Base-by-base conservation (phyloP, 1,140 invertebrate genomes). In the Diprion similis region DNA sequence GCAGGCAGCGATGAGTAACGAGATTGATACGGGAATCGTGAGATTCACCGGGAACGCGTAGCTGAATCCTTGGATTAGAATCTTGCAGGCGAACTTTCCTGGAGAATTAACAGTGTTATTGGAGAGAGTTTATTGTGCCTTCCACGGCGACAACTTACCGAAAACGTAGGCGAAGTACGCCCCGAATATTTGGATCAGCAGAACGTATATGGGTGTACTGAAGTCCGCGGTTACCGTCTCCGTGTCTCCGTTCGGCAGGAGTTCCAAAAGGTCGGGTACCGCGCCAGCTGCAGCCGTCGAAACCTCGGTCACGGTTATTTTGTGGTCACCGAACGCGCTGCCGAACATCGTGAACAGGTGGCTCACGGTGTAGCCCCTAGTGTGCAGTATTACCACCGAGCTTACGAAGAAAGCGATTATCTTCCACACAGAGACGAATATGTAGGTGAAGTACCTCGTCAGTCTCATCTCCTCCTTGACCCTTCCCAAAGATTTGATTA, bases 1-100 rank as follows among this genome's bases (percentile, higher is more conserved):
- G 81, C 96, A 98, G 9, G 95, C 94, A 17, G 95, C 92, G 75
- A 98, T 97, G 75, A 98, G 86, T 18, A 98, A 85, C 0, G 96
- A 97, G 24, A 98, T 94, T 0, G 94, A 92, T 0, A 98, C 91
- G 0, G 97, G 97, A 77, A 98, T 96, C 0, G 95, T 95, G 71
- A 99, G 89, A 84, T 95, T 97, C 0, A 99, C 94, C 0, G 98
- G 97, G 77, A 99, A 96, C 0, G 97, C 96, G 83, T 98, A 99
- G 83, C 97, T 97, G 89, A 98, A 98, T 46, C 95, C 95, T 88
- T 99, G 97, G 73, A 98, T 98, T 75, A 97, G 91, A 80, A 99
- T 98, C 89, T 98, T 98, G 89, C 97, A 98, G 17, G 97, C 95
- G 81, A 98, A 98, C 89, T 98, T 98, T 76, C 95, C 91, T 92